These are phyloP conservation scores for Budorcas taxicolor DNA, from an alignment of 2,113 vertebrate species.

Conservation along the genomic window DNA sequence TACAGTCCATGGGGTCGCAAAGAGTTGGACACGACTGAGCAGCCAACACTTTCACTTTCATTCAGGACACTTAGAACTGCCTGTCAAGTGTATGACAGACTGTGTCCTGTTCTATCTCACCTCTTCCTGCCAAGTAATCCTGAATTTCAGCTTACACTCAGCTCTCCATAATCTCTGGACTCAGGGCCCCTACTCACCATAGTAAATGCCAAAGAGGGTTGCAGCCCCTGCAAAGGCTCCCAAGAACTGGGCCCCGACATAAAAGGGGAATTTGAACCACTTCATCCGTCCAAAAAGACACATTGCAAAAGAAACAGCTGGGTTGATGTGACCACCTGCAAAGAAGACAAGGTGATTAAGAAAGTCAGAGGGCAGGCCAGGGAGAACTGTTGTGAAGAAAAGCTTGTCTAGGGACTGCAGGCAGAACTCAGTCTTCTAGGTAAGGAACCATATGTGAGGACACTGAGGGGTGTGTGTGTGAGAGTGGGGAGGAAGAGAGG, in stretches of 20 bases:
- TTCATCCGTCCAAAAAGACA: slow-evolving; percentile 89
- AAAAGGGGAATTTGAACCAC: slow-evolving; percentile 92
- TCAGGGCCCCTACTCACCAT: slow-evolving; percentile 82
- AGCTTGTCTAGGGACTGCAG: not conserved
- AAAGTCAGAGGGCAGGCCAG: not conserved
- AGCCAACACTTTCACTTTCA: not conserved
- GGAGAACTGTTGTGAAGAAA: not conserved
- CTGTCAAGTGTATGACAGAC: not conserved
- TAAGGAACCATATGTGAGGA: not conserved
- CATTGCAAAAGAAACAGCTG: slow-evolving; percentile 95
- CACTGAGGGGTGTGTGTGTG: not conserved
- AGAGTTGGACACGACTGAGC: not conserved
- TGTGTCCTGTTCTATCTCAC: not conserved
- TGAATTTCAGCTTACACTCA: not conserved
- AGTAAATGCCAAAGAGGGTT: slow-evolving; percentile 89
- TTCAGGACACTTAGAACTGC: not conserved
- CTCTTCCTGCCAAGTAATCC: not conserved
- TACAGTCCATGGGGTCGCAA: not conserved
- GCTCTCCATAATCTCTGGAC: not conserved
- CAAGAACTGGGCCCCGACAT: slow-evolving; percentile 89
- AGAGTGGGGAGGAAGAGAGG: not conserved
- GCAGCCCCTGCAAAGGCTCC: slow-evolving; percentile 92
- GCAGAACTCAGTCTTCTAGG: not conserved
- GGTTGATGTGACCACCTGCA: slow-evolving; percentile 95
- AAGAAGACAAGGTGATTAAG: slow-evolving; percentile 49